Percentiles rank a stretch among this genome's conserved stretches.
Conservation (phyloP, 2,113 vertebrate species). For the Gallinago undulata region DNA sequence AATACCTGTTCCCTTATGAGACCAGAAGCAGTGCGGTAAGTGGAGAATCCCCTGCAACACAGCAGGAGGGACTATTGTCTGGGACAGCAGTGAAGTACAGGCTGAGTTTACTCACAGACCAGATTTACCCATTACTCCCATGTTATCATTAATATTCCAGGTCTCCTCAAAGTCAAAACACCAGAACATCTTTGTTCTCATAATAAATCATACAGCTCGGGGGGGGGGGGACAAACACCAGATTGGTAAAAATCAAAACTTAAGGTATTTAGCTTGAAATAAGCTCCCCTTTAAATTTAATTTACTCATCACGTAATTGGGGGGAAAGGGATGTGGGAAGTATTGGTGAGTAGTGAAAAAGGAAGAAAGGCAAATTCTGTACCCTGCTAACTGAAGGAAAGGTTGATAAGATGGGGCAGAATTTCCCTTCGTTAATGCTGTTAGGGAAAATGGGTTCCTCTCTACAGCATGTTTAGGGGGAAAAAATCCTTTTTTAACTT, state of each 20-base stretch:
- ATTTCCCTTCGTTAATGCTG: not conserved
- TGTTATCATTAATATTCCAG: not conserved
- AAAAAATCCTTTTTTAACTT: fast-evolving
- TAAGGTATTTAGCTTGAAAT: not conserved
- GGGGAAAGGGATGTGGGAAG: not conserved
- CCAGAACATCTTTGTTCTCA: not conserved
- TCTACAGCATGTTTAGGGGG: not conserved
- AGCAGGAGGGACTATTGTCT: not conserved
- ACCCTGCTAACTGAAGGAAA: not conserved
- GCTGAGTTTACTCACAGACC: not conserved
- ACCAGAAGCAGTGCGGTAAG: not conserved
- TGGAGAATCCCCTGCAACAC: not conserved
- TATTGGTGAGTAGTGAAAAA: not conserved
- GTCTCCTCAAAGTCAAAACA: not conserved
- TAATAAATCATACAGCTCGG: not conserved
- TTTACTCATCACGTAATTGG: not conserved
- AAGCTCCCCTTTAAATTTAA: not conserved
- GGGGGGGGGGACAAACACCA: not conserved
- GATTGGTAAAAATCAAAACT: not conserved
- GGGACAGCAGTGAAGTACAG: not conserved
- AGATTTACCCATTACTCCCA: not conserved
- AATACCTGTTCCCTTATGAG: not conserved
- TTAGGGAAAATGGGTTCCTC: not conserved
- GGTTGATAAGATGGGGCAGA: not conserved
- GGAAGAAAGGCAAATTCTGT: not conserved